Evolutionary conservation across 2,888 invertebrate genomes (phyloP), one percentile per base, ranked within the genome.

Genomic region (Apotomis turbidana): DNA sequence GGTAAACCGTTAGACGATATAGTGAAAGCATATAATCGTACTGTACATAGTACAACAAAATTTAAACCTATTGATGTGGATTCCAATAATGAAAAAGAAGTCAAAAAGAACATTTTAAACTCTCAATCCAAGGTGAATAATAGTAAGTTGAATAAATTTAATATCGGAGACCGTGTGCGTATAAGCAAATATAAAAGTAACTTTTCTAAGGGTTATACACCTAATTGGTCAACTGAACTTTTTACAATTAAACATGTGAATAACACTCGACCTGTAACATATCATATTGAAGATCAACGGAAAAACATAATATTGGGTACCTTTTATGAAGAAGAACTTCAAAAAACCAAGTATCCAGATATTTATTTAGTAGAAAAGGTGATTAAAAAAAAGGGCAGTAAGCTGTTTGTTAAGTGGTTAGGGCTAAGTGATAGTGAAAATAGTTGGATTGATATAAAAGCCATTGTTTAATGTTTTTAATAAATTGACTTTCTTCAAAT

Each of bases 291-390:
- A 75, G 83, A 84, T 75, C 71, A 75, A 61, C 71, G 77, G 62
- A 73, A 79, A 62, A 71, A 83, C 66, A 69, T 72, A 9, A 83
- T 87, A 44, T 77, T 80, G 63, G 84, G 84, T 52, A 76, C 78
- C 10, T 85, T 85, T 76, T 85, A 85, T 75, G 79, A 78, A 74
- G 63, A 78, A 70, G 84, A 85, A 79, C 61, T 85, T 10, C 78
- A 77, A 68, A 81, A 81, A 76, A 81, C 78, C 27, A 79, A 78
- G 72, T 73, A 81, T 78, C 79, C 81, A 1, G 75, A 85, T 61
- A 70, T 83, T 44, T 85, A 83, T 76, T 70, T 85, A 52, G 76
- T 87, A 51, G 83, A 85, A 76, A 84, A 82, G 27, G 41, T 41
- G 41, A 41, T 41, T n/a, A 4, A 41, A 41, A 41, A 41, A 41